Conservation (phyloP, 1,140 invertebrate genomes). For the Drosophila kikkawai region DNA sequence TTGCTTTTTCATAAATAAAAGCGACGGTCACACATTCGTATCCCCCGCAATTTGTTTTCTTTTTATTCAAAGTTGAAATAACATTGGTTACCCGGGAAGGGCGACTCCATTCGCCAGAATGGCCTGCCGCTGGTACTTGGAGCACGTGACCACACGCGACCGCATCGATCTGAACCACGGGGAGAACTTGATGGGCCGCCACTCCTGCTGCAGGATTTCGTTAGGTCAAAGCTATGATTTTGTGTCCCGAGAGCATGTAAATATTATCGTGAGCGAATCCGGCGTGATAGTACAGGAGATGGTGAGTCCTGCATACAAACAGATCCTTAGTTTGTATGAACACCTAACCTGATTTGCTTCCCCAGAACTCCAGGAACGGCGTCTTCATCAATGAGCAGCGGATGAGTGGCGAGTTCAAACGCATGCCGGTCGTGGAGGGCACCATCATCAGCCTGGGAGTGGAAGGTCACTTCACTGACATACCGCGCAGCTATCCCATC, state of each 20-base stretch:
- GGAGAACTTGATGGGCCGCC: slow-evolving; percentile 47
- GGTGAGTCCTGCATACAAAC: slow-evolving; percentile 24
- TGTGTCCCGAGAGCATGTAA: slow-evolving; percentile 60
- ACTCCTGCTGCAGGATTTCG: slow-evolving; percentile 50
- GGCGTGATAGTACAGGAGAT: slow-evolving; percentile 24
- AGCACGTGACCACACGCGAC: slow-evolving; percentile 38
- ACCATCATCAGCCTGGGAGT: slow-evolving; percentile 56
- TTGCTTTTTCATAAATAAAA: background rate
- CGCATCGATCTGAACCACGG: slow-evolving; percentile 39
- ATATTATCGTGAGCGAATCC: slow-evolving; percentile 35
- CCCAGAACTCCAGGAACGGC: slow-evolving; percentile 51
- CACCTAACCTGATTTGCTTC: background rate
- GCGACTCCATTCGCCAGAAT: slow-evolving; percentile 2
- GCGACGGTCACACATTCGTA: background rate
- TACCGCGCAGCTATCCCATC: slow-evolving; percentile 25
- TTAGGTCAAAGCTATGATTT: slow-evolving; percentile 31
- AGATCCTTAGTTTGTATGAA: too few relatives aligned
- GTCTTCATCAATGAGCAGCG: slow-evolving; percentile 43
- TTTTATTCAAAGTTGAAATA: background rate
- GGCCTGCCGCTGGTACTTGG: slow-evolving; percentile 46
- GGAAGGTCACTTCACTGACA: background rate
- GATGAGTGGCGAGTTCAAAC: background rate
- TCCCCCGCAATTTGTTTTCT: slow-evolving; percentile 5
- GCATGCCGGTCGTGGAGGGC: slow-evolving; percentile 25
- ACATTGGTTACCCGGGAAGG: background rate